Evolutionary conservation across 2,888 invertebrate species (phyloP).

Genomic region (Brassicogethes aeneus): DNA sequence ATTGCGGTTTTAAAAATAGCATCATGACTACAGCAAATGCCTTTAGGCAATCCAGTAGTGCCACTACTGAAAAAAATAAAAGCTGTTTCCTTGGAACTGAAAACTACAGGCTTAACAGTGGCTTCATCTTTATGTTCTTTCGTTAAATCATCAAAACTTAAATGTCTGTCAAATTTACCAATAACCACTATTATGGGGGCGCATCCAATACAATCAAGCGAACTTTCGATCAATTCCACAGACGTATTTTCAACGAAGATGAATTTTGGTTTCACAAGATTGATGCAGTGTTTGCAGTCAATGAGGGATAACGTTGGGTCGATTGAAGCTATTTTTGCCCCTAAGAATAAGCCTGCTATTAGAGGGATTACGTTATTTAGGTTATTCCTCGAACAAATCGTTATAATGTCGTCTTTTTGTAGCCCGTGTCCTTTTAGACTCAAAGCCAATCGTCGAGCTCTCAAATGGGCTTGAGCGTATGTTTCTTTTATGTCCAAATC

Average conservation of each 20-base stretch:
- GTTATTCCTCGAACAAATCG: conserved; percentile 42
- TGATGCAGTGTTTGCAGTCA: conserved; percentile 25
- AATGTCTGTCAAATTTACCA: too few species aligned
- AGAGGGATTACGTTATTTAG: conserved; percentile 41
- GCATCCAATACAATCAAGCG: conserved; percentile 18
- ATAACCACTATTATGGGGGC: conserved; percentile 28
- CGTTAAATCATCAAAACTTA: conserved; percentile 21
- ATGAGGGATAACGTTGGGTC: conserved; percentile 24
- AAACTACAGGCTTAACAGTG: conserved; percentile 21
- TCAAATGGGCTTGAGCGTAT: conserved; percentile 34
- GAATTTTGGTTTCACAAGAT: conserved; percentile 26
- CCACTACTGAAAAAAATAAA: conserved; percentile 32
- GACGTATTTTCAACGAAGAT: conserved; percentile 26
- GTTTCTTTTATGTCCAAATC: conserved; percentile 40
- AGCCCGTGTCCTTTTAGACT: conserved; percentile 38
- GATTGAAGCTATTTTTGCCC: conserved; percentile 29
- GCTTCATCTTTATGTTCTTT: conserved; percentile 21
- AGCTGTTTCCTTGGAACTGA: conserved; percentile 18
- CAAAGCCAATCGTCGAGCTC: conserved; percentile 41
- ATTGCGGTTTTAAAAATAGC: conserved; percentile 15
- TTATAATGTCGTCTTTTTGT: conserved; percentile 39
- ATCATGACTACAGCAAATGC: conserved; percentile 26
- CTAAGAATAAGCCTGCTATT: conserved; percentile 42
- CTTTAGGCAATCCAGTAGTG: conserved; percentile 35
- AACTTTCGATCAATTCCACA: conserved; percentile 21